Evolutionary conservation across 2,888 invertebrate genomes (phyloP).

Genomic region (Drosophila quinaria): DNA sequence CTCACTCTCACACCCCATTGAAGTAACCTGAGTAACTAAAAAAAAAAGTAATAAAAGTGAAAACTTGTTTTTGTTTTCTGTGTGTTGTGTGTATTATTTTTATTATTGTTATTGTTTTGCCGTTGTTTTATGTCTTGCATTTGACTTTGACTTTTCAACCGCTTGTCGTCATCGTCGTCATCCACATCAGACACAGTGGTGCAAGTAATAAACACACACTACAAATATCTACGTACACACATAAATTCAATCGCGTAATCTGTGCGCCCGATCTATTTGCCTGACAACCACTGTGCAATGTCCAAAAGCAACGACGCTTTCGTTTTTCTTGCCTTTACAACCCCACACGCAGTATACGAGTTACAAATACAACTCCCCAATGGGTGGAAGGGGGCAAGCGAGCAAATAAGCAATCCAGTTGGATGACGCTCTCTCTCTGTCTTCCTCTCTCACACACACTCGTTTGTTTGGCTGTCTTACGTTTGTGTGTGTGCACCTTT

Average conservation of each 20-base stretch:
- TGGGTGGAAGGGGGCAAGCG: slow-evolving; percentile 35
- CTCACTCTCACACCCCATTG: slow-evolving; percentile 1
- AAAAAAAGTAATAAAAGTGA: slow-evolving; percentile 66
- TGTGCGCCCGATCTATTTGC: slow-evolving; percentile 17
- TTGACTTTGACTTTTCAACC: slow-evolving; percentile 82
- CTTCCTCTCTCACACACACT: slow-evolving; percentile 4
- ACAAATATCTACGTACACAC: slow-evolving; percentile 2
- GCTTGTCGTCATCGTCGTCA: slow-evolving; percentile 59
- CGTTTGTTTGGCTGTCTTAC: background rate
- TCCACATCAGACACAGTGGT: slow-evolving; percentile 41
- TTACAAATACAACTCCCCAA: slow-evolving; percentile 35
- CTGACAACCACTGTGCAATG: slow-evolving; percentile 57
- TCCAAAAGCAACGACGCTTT: slow-evolving; percentile 57
- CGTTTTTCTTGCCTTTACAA: slow-evolving; percentile 70
- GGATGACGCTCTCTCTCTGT: slow-evolving; percentile 23
- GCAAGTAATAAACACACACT: slow-evolving; percentile 12
- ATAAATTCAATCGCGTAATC: slow-evolving; percentile 6
- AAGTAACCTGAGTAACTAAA: slow-evolving; percentile 60
- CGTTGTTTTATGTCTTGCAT: slow-evolving; percentile 63
- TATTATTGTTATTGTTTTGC: slow-evolving; percentile 46
- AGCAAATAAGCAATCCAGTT: slow-evolving; percentile 51
- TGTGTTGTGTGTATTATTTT: slow-evolving; percentile 42
- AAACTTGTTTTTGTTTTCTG: slow-evolving; percentile 72
- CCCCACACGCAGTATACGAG: slow-evolving; percentile 65
- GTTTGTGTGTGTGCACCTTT: slow-evolving; percentile 28